A percentile compares a stretch with the other conserved stretches of the same genome.
Conservation (phyloP, 2,113 vertebrate genomes). For the Ctenomys sociabilis region DNA sequence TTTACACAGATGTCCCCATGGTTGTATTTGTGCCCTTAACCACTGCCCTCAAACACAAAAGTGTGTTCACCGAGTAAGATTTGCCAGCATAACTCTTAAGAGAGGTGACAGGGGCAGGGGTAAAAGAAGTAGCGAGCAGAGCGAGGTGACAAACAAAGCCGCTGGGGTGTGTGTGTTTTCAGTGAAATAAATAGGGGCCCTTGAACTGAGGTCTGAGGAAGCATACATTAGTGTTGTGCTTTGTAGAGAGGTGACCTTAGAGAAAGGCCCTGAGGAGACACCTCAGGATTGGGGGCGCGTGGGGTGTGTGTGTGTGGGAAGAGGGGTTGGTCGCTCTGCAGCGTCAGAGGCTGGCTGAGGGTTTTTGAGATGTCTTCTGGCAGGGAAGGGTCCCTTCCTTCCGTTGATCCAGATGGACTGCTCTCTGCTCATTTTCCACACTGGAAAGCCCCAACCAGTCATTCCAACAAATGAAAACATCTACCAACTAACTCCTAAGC, state of each 20-base stretch:
- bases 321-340: constrained; percentile 75
- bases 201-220: constrained; percentile 81
- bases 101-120: not conserved
- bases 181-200: constrained; percentile 88
- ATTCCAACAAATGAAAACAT: constrained; percentile 77
- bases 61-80: constrained; percentile 61
- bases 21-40: constrained; percentile 86
- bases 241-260: constrained; percentile 86
- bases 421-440: constrained; percentile 76
- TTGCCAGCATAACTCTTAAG: constrained; percentile 58
- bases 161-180: constrained; percentile 67
- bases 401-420: constrained; percentile 67
- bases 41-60: constrained; percentile 83
- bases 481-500: constrained; percentile 80
- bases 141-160: constrained; percentile 61
- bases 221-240: constrained; percentile 90
- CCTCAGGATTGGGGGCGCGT: constrained; percentile 34
- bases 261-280: constrained; percentile 63
- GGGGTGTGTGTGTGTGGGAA: not conserved
- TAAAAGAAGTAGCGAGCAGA: not conserved
- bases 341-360: constrained; percentile 83
- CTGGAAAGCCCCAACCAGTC: constrained; percentile 78
- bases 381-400: constrained; percentile 75
- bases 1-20: constrained; percentile 85
- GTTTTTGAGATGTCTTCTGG: constrained; percentile 81